Evolutionary conservation across 2,888 invertebrate species (phyloP).

Genomic region (Eretmocerus hayati): DNA sequence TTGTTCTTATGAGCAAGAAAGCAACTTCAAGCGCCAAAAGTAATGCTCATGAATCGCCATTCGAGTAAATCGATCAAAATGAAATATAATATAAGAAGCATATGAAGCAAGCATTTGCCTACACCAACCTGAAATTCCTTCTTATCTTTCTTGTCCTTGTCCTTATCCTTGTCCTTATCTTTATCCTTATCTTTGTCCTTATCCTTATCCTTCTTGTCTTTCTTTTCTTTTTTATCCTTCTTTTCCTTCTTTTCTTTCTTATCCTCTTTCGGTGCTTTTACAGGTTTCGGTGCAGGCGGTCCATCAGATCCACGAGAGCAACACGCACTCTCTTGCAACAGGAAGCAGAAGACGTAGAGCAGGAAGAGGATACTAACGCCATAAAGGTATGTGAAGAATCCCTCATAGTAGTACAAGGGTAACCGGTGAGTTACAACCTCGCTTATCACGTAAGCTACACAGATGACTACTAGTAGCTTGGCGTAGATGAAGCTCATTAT

Average conservation of each 20-base stretch:
- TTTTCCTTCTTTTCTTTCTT: conserved; percentile 57
- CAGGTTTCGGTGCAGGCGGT: conserved; percentile 56
- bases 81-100: too few relatives aligned
- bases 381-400: conserved; percentile 90
- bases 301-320: conserved; percentile 61
- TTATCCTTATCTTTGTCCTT: conserved; percentile 55
- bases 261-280: conserved; percentile 59
- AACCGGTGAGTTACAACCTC: conserved; percentile 90
- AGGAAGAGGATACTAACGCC: conserved; percentile 89
- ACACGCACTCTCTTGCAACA: conserved; percentile 84
- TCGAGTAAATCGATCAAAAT: not conserved
- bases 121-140: conserved; percentile 55
- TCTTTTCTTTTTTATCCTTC: conserved; percentile 54
- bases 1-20: too few relatives aligned
- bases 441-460: conserved; percentile 89
- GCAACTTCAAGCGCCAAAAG: too few relatives aligned
- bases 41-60: not conserved
- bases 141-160: conserved; percentile 51
- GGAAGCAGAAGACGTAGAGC: conserved; percentile 89
- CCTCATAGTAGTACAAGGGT: conserved; percentile 89
- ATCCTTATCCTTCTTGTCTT: too few relatives aligned
- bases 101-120: too few relatives aligned
- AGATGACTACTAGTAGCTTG: conserved; percentile 86
- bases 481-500: conserved; percentile 95
- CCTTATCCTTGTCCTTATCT: conserved; percentile 53